Percentiles rank a stretch among this genome's conserved stretches.
These are phyloP conservation scores for Bucco capensis DNA, from an alignment of 2,113 vertebrate genomes.

Conservation along the genomic window DNA sequence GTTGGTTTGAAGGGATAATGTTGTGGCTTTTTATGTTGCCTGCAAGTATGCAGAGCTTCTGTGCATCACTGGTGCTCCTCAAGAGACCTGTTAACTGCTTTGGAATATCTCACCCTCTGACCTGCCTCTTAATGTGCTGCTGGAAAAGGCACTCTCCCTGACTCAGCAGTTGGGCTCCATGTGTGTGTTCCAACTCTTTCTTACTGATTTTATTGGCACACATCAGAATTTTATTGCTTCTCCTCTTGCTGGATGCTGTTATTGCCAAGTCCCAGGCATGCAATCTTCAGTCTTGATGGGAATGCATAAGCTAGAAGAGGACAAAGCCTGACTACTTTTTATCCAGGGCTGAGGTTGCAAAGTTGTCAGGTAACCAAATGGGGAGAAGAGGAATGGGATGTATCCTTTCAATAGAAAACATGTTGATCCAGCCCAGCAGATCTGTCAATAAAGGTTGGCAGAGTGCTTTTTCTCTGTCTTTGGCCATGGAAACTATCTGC, in stretches of 20 bases:
- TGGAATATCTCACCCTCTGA: slow-evolving; percentile 39
- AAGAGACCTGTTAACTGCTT: slow-evolving; percentile 40
- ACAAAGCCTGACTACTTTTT: neutral
- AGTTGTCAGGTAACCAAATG: neutral
- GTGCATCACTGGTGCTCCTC: neutral
- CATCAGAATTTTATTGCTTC: slow-evolving; percentile 34
- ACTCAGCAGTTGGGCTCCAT: slow-evolving; percentile 44
- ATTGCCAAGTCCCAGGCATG: slow-evolving; percentile 9
- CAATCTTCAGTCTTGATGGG: neutral
- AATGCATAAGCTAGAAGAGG: neutral
- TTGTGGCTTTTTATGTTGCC: slow-evolving; percentile 37
- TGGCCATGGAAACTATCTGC: neutral
- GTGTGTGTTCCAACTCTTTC: slow-evolving; percentile 50
- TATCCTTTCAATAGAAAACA: neutral
- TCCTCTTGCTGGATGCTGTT: neutral
- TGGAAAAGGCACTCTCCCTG: slow-evolving; percentile 47
- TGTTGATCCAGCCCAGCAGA: neutral
- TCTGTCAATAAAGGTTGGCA: neutral
- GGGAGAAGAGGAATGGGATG: neutral
- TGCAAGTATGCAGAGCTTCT: slow-evolving; percentile 29
- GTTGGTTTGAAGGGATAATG: neutral
- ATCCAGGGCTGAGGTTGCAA: neutral
- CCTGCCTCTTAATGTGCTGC: slow-evolving; percentile 46
- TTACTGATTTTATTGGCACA: slow-evolving; percentile 52
- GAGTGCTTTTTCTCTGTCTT: neutral